Evolutionary conservation across 2,888 invertebrate species (phyloP), one percentile per base, ranked within the genome.

Genomic region (Drosophila pegasa): DNA sequence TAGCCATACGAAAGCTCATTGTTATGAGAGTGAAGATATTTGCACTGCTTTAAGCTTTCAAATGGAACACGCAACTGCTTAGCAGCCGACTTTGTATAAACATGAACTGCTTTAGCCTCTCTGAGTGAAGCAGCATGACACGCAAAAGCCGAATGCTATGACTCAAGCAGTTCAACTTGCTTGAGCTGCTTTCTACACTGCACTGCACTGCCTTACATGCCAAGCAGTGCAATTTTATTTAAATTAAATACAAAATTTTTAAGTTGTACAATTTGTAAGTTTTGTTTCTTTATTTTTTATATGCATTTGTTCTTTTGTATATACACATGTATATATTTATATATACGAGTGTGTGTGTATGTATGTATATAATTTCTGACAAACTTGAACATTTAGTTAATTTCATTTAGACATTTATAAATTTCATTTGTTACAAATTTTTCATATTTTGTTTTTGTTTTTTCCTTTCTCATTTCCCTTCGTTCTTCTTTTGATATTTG

Each of bases 301-400:
- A 56, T 61, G 43, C 22, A 60, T 77, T 69, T 60, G 4, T 41
- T 43, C 61, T 29, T 73, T 71, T 18, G 60, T 70, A 58, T 56
- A 57, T 82, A 57, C 72, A 57, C 66, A 51, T 67, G 57, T 60
- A 59, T 75, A 65, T 75, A 60, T 75, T 61, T 71, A 82, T 14
- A 62, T 74, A 50, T 55, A 59, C 80, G 41, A 75, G 54, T 64
- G 37, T 75, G 56, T 64, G 45, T 63, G 54, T 55, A 56, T 75
- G 69, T 72, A 66, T 77, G 74, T 73, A 85, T 89, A 78, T 88
- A 89, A 73, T 76, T 80, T 89, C 77, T 90, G 89, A 89, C 89
- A 89, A 87, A 88, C 89, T 87, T 88, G 71, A 87, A 87, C 89
- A 89, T 86, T 78, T 62, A 80, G 79, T 75, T 80, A 68, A 67